These are phyloP conservation scores for Rhyacichthys aspro DNA, from an alignment of 2,797 vertebrate species.

Conservation along the genomic window DNA sequence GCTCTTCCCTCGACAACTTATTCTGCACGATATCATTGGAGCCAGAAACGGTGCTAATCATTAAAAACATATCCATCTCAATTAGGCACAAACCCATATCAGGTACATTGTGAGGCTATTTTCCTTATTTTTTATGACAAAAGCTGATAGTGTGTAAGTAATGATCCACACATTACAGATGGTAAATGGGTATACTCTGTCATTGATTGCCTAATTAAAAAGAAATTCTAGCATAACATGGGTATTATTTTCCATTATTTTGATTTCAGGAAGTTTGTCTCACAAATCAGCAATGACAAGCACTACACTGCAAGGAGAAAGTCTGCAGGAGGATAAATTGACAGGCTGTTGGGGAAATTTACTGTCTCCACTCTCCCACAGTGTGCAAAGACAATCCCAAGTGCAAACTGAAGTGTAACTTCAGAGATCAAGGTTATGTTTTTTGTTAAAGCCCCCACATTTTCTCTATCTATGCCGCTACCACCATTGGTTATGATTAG, in stretches of 20 bases:
- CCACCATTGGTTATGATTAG: constrained; percentile 66
- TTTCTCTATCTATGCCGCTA: constrained; percentile 28
- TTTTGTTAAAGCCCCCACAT: constrained; percentile 6
- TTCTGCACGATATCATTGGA: constrained; percentile 57
- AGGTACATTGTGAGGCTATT: constrained; percentile 45
- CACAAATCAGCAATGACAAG: constrained; percentile 26
- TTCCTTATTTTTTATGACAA: constrained; percentile 56
- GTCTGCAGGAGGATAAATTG: constrained; percentile 4
- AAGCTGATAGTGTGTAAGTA: constrained; percentile 64
- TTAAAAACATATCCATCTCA: constrained; percentile 81
- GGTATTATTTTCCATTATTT: constrained; percentile 59
- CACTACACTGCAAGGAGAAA: constrained; percentile 6
- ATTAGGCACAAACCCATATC: constrained; percentile 70
- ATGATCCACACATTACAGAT: constrained; percentile 72
- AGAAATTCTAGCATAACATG: constrained; percentile 50
- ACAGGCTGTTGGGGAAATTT: constrained; percentile 18
- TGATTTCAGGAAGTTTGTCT: constrained; percentile 19
- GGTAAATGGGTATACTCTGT: constrained; percentile 60
- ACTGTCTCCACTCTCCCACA: not conserved
- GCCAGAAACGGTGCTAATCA: constrained; percentile 58
- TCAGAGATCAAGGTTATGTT: constrained; percentile 37
- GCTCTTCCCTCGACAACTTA: constrained; percentile 25
- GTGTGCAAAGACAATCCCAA: constrained; percentile 13
- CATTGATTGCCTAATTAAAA: constrained; percentile 69
- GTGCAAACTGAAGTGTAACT: constrained; percentile 47